phyloP scores from a whole-genome alignment of 2,113 vertebrate species.

The Prionailurus bengalensis region DNA sequence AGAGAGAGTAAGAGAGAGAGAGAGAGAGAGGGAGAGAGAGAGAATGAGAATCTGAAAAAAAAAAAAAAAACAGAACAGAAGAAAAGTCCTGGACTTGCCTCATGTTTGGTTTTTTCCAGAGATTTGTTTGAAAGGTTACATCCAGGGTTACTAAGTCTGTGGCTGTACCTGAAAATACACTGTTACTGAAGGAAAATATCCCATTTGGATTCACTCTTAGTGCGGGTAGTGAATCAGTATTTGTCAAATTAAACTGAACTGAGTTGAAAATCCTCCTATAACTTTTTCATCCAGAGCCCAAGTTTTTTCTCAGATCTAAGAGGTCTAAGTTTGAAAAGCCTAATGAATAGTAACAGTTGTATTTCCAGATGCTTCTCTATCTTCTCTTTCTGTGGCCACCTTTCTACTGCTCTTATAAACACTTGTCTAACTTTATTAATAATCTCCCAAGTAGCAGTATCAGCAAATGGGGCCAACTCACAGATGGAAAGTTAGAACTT shows the following conservation, averaged over 20 bases:
- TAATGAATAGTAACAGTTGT: not conserved
- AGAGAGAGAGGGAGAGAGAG: not conserved
- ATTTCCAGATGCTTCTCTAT: slow-evolving; percentile 19
- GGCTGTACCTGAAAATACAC: not conserved
- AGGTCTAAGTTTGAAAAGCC: slow-evolving; percentile 20
- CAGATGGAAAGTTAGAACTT: slow-evolving; percentile 66
- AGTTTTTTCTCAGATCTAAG: not conserved
- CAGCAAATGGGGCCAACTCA: slow-evolving; percentile 6
- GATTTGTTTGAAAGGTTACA: slow-evolving; percentile 19
- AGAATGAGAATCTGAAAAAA: not conserved
- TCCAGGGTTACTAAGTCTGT: not conserved
- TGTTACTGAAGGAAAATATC: slow-evolving; percentile 35
- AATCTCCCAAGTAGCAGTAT: not conserved
- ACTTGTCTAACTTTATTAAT: not conserved
- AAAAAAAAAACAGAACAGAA: too few relatives aligned
- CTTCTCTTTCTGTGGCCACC: not conserved
- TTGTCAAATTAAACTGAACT: slow-evolving; percentile 45
- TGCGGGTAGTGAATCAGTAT: not conserved
- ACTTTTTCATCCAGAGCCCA: not conserved
- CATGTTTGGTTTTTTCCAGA: not conserved
- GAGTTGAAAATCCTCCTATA: not conserved
- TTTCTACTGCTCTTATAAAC: not conserved
- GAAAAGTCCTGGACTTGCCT: not conserved
- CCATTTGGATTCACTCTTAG: not conserved
- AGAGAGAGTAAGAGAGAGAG: not conserved